A percentile compares a stretch with the other conserved stretches of the same genome.
Conservation (phyloP, 2,797 vertebrate species). For the Chloroceryle amazona region DNA sequence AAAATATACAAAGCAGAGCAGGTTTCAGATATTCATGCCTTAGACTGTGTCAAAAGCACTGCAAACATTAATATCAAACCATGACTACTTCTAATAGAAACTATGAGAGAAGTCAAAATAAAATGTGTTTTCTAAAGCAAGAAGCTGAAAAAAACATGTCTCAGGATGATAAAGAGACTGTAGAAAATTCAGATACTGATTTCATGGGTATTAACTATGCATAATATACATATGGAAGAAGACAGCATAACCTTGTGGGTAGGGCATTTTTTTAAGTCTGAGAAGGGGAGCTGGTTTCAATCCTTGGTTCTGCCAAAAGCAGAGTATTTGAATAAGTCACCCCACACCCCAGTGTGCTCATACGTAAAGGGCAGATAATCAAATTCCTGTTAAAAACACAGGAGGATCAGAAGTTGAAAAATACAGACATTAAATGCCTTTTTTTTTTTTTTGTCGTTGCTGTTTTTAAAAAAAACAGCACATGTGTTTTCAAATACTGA, state of each 20-base stretch:
- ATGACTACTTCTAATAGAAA: slow-evolving; percentile 59
- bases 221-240: background rate
- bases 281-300: background rate
- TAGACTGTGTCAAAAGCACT: slow-evolving; percentile 50
- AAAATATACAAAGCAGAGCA: slow-evolving; percentile 46
- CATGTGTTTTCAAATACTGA: background rate
- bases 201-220: slow-evolving; percentile 37
- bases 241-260: slow-evolving; percentile 9
- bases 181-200: slow-evolving; percentile 51
- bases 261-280: background rate
- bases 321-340: background rate
- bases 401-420: background rate
- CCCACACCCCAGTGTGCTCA: background rate
- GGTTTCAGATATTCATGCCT: slow-evolving; percentile 50
- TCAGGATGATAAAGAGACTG: background rate
- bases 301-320: background rate
- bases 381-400: background rate
- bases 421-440: background rate
- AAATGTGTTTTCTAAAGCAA: slow-evolving; percentile 46
- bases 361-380: background rate
- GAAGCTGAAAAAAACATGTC: background rate
- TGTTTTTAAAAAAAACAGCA: background rate
- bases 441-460: background rate
- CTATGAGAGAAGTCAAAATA: slow-evolving; percentile 37
- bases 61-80: slow-evolving; percentile 60